These are phyloP conservation scores for Melanocharis versteri DNA, from an alignment of 2,113 vertebrate species.

Conservation along the genomic window DNA sequence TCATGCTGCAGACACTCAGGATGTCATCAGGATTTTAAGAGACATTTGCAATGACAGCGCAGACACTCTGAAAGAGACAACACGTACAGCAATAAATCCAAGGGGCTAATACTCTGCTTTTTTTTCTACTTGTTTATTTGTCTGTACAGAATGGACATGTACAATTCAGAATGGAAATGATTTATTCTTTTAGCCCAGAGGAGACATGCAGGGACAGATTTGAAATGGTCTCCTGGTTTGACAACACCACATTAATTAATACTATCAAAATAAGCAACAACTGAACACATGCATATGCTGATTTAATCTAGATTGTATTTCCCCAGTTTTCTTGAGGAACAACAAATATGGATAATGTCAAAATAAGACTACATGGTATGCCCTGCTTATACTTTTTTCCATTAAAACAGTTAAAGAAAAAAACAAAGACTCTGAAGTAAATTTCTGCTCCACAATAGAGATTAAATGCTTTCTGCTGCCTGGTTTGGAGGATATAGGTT, in stretches of 20 bases:
- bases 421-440: not conserved
- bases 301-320: not conserved
- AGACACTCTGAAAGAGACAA: not conserved
- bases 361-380: not conserved
- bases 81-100: not conserved
- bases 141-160: not conserved
- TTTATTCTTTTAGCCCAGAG: not conserved
- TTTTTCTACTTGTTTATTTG: not conserved
- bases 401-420: not conserved
- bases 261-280: not conserved
- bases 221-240: not conserved
- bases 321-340: not conserved
- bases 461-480: not conserved
- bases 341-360: not conserved
- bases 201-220: not conserved
- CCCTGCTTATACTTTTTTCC: not conserved
- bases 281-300: not conserved
- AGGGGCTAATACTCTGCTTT: not conserved
- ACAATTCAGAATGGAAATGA: not conserved
- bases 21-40: not conserved
- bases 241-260: not conserved
- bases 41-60: not conserved
- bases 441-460: not conserved
- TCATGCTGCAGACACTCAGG: not conserved
- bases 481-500: not conserved